These are phyloP conservation scores for Diadegma fenestrale DNA, from an alignment of 2,888 invertebrate genomes.

Conservation along the genomic window DNA sequence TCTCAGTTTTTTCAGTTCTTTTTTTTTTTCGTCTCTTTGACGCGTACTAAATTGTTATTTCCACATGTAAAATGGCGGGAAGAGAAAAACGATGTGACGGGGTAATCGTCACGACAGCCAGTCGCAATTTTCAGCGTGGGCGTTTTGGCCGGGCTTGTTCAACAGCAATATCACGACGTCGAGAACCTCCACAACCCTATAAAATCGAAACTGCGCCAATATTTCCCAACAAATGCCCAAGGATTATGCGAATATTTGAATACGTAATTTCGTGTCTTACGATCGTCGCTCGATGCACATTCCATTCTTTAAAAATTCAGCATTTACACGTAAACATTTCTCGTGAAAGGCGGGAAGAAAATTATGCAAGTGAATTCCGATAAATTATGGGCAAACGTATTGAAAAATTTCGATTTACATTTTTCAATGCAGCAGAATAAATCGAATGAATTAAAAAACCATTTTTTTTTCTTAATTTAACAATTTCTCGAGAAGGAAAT, in stretches of 20 bases:
- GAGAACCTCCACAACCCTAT: slow-evolving; percentile 4
- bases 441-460: not conserved
- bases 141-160: slow-evolving; percentile 67
- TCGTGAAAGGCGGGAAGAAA: not conserved
- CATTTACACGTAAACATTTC: slow-evolving; percentile 12
- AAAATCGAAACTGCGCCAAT: slow-evolving; percentile 40
- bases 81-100: slow-evolving; percentile 29
- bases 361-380: not conserved
- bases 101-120: not conserved
- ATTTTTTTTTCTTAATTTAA: not conserved
- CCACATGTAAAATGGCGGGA: slow-evolving; percentile 14
- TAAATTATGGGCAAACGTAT: not conserved
- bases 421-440: not conserved
- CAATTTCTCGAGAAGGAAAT: not conserved
- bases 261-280: slow-evolving; percentile 52
- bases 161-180: slow-evolving; percentile 2
- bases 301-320: slow-evolving; percentile 26
- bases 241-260: slow-evolving; percentile 68
- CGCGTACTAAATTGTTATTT: not conserved
- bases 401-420: not conserved
- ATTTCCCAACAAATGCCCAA: slow-evolving; percentile 48
- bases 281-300: slow-evolving; percentile 16
- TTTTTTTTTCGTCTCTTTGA: not conserved
- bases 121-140: slow-evolving; percentile 59
- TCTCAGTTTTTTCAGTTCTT: not conserved